Evolutionary conservation across 2,888 invertebrate species (phyloP).

Genomic region (Fragum sueziense): DNA sequence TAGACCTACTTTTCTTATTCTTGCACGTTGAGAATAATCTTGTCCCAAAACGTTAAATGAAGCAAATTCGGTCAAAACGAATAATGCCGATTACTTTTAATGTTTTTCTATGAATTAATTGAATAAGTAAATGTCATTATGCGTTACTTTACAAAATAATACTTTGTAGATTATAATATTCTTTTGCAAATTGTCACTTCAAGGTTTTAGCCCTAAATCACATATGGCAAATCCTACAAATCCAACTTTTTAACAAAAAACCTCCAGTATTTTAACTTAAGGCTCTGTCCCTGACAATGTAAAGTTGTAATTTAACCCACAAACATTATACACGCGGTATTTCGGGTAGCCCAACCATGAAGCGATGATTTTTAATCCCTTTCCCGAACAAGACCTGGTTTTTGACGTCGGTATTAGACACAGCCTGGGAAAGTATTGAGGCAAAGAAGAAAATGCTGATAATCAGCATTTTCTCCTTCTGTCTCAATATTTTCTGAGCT

Average conservation of each 20-base stretch:
- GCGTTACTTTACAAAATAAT: no score
- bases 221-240: neutral
- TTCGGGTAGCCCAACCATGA: constrained; percentile 2
- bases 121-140: no score
- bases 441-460: neutral
- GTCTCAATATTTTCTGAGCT: neutral
- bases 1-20: no score
- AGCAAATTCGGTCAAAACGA: no score
- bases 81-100: no score
- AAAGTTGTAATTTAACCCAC: neutral
- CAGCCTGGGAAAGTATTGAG: neutral
- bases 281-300: neutral
- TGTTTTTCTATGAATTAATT: no score
- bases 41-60: no score
- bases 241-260: neutral
- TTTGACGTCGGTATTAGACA: no score
- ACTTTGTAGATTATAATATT: no score
- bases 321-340: neutral
- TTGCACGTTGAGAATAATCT: no score
- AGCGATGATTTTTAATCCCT: neutral
- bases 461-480: neutral
- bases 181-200: neutral
- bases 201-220: neutral
- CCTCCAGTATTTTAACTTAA: neutral
- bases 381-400: no score